phyloP scores from a whole-genome alignment of 2,888 invertebrate species.

The Drosophila differens region DNA sequence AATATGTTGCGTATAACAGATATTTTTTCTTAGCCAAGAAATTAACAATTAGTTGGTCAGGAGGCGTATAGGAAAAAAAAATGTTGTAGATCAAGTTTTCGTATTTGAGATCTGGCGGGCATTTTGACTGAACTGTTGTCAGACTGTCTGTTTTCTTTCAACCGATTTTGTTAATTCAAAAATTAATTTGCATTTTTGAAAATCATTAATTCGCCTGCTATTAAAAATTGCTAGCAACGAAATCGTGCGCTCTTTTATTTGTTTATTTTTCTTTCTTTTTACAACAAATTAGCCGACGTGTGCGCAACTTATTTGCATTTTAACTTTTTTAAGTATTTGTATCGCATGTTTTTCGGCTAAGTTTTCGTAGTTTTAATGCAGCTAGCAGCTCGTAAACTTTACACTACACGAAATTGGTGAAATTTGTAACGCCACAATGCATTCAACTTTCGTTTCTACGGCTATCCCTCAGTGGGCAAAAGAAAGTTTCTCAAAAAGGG shows the following conservation, averaged over 20 bases:
- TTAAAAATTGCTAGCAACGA: slow-evolving; percentile 56
- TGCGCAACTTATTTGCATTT: slow-evolving; percentile 59
- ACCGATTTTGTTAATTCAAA: slow-evolving; percentile 28
- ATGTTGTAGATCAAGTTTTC: slow-evolving; percentile 59
- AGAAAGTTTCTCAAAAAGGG: slow-evolving; percentile 42
- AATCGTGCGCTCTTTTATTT: slow-evolving; percentile 51
- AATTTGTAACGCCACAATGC: slow-evolving; percentile 66
- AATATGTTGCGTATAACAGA: slow-evolving; percentile 25
- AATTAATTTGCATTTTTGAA: slow-evolving; percentile 69
- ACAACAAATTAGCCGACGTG: slow-evolving; percentile 47
- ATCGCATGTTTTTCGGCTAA: slow-evolving; percentile 37
- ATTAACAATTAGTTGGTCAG: slow-evolving; percentile 56
- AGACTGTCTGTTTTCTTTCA: slow-evolving; percentile 30
- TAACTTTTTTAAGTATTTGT: slow-evolving; percentile 36
- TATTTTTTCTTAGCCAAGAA: slow-evolving; percentile 38
- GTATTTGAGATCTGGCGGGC: slow-evolving; percentile 40
- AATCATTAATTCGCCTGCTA: slow-evolving; percentile 64
- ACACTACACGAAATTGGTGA: slow-evolving; percentile 51
- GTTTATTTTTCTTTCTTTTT: slow-evolving; percentile 1
- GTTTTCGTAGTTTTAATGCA: slow-evolving; percentile 52
- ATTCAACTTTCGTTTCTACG: slow-evolving; percentile 52
- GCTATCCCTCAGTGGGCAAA: slow-evolving; percentile 27
- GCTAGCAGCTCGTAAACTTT: slow-evolving; percentile 54
- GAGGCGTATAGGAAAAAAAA: slow-evolving; percentile 23
- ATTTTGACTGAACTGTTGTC: slow-evolving; percentile 22